Conservation (phyloP, 2,797 vertebrate genomes). For the Poecilia gillii region DNA sequence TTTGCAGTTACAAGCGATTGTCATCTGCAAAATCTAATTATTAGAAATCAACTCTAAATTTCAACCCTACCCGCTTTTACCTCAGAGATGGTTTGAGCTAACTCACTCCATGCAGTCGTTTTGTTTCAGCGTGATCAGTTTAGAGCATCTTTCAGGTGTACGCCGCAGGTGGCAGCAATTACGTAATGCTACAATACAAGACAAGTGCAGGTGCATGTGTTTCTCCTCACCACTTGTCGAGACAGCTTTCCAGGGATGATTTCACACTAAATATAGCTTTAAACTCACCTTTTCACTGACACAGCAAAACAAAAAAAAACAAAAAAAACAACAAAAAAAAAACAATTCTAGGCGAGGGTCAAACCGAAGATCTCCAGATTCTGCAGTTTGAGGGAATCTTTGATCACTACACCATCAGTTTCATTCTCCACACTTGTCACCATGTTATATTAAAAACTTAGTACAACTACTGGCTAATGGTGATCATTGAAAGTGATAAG, state of each 20-base stretch:
- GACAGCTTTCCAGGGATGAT: not conserved
- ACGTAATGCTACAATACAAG: not conserved
- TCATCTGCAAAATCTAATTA: not conserved
- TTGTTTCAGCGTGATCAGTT: not conserved
- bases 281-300: not conserved
- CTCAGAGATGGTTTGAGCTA: not conserved
- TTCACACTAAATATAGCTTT: not conserved
- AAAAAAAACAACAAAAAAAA: not conserved
- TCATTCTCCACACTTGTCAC: not conserved
- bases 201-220: not conserved
- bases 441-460: not conserved
- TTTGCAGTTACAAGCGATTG: not conserved
- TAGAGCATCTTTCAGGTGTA: not conserved
- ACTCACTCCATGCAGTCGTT: not conserved
- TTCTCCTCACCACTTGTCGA: not conserved
- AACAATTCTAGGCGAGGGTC: not conserved
- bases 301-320: not conserved
- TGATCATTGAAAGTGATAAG: not conserved
- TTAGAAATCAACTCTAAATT: not conserved
- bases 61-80: not conserved
- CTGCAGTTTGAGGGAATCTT: not conserved
- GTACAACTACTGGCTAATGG: not conserved
- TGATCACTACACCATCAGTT: not conserved
- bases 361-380: not conserved
- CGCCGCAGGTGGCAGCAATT: not conserved